phyloP scores from a whole-genome alignment of 2,113 vertebrate genomes.

The Telmatochromis bifrenatus region DNA sequence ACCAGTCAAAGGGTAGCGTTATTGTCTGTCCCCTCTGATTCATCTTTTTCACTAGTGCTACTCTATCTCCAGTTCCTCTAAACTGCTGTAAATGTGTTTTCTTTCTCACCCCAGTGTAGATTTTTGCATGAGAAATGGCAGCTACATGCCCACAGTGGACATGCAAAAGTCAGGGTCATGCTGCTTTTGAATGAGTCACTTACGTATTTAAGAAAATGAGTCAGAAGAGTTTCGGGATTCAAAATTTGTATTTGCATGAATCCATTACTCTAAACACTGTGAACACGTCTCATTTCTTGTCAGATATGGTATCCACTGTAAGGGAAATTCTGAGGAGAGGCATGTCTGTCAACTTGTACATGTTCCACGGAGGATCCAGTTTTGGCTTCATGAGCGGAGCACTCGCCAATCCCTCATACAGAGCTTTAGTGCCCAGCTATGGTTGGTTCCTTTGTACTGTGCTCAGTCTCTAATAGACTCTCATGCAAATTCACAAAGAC shows the following conservation, averaged over 20 bases:
- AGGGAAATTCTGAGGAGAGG: conserved; percentile 74
- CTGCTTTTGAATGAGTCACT: neutral
- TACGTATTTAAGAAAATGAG: neutral
- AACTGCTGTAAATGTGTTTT: neutral
- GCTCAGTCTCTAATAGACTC: neutral
- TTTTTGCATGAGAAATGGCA: neutral
- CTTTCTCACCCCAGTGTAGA: neutral
- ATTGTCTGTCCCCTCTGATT: neutral
- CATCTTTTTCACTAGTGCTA: neutral
- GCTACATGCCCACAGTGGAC: neutral
- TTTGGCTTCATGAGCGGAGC: conserved; percentile 92
- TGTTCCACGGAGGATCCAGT: conserved; percentile 95
- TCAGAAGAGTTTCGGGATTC: neutral
- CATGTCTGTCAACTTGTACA: conserved; percentile 89
- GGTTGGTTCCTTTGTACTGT: conserved; percentile 68
- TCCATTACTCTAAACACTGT: neutral
- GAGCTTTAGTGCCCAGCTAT: conserved; percentile 84
- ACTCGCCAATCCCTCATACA: conserved; percentile 76
- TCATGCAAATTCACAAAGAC: neutral
- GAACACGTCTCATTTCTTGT: neutral
- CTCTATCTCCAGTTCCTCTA: neutral
- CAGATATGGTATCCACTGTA: conserved; percentile 81
- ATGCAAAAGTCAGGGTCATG: neutral
- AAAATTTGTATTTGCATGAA: neutral
- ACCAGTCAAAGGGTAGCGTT: fast-evolving